Percentiles rank a stretch among this genome's conserved stretches.
Conservation (phyloP, 2,797 vertebrate genomes). For the Enteromius viviparus region DNA sequence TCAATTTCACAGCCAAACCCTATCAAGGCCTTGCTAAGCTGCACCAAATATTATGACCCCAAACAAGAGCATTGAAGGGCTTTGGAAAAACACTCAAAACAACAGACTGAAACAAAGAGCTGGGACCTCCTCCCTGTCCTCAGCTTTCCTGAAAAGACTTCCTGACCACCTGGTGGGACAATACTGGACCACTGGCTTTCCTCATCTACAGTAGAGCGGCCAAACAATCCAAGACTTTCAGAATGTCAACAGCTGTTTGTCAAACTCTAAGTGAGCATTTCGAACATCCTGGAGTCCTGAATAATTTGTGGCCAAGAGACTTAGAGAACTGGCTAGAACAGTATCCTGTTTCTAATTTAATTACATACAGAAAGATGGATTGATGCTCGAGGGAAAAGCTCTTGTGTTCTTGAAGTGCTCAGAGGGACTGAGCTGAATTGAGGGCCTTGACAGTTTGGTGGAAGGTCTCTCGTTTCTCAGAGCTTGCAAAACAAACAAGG, state of each 20-base stretch:
- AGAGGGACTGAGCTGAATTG: constrained; percentile 18
- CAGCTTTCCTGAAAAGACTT: constrained; percentile 78
- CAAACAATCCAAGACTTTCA: constrained; percentile 61
- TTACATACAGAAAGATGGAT: constrained; percentile 10
- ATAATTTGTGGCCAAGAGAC: constrained; percentile 4
- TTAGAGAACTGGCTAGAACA: not conserved
- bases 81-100: constrained; percentile 44
- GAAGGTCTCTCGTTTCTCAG: constrained; percentile 33
- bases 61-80: constrained; percentile 35
- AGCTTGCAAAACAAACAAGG: constrained; percentile 12
- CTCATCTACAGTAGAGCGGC: constrained; percentile 65
- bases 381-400: constrained; percentile 22
- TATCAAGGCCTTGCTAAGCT: not conserved
- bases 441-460: constrained; percentile 27
- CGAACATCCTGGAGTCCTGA: not conserved
- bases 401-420: constrained; percentile 32
- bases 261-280: constrained; percentile 16
- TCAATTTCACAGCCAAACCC: constrained; percentile 10
- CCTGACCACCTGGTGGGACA: constrained; percentile 79
- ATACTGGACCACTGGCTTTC: constrained; percentile 69
- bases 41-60: constrained; percentile 38
- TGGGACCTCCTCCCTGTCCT: constrained; percentile 62
- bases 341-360: constrained; percentile 30
- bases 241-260: constrained; percentile 68
- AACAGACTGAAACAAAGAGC: constrained; percentile 64